Evolutionary conservation across 1,140 invertebrate species (phyloP), one percentile per base, ranked within the genome.

Genomic region (Zaprionus ghesquierei): DNA sequence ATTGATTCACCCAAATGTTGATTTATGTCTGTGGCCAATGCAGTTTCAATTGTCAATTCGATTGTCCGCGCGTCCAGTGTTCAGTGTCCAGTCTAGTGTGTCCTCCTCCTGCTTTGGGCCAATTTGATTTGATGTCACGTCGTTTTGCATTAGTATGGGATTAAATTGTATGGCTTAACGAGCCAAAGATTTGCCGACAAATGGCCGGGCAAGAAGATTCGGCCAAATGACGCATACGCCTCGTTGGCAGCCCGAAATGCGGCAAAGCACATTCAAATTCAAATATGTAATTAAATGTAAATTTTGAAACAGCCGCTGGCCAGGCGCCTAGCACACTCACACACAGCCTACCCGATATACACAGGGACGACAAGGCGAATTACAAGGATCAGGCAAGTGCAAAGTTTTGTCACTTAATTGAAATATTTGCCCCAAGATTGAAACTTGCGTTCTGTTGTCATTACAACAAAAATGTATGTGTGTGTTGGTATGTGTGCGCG

Each of bases 391-490:
- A 77, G 53, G 72, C 41, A 75, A 85, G 75, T 75, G 75, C 70
- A 69, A 86, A 86, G 77, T 84, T 89, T 89, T 73, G 84, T 79
- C 84, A 82, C 79, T 87, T 87, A 87, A 87, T 87, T 82, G 79
- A 89, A 89, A 89, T 89, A 89, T 89, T 89, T 89, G 69, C 74
- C 74, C 41, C 56, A 77, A 84, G 76, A 89, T 89, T 89, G 79
- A 89, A 89, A 84, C 79, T 89, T 81, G 79, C 58, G 62, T 68
- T 68, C 44, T 51, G 22, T 51, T 63, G 59, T 81, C 75, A 86
- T 81, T 87, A 81, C 78, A 84, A 79, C 62, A 62, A 66, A 68
- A 46, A 68, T 54, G 31, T 20, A 13, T 27, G 1, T 29, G 31
- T 59, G 23, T 27, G 9, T 20, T 4, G 15, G n/a, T 51, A n/a